Evolutionary conservation across 2,888 invertebrate genomes (phyloP).

Genomic region (Diarsia mendica): DNA sequence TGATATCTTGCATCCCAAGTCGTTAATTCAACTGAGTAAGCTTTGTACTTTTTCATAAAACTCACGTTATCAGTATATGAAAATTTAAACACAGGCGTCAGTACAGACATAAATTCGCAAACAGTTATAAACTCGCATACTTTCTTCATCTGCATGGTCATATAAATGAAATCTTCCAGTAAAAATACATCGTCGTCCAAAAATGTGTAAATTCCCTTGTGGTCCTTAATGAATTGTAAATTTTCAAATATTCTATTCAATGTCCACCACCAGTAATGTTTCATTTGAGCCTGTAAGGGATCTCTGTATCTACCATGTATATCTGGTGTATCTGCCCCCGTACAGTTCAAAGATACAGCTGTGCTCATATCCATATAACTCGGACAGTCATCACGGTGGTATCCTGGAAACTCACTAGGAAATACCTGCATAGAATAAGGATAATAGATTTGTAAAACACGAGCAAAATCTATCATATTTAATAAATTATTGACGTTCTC

Average conservation of each 20-base stretch:
- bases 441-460: constrained; percentile 79
- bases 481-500: constrained; percentile 71
- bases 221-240: constrained; percentile 62
- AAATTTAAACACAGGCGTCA: constrained; percentile 49
- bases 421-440: constrained; percentile 77
- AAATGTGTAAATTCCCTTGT: constrained; percentile 75
- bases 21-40: constrained; percentile 68
- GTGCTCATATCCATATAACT: constrained; percentile 61
- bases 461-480: constrained; percentile 75
- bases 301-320: constrained; percentile 73
- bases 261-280: constrained; percentile 84
- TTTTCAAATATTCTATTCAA: constrained; percentile 78
- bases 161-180: constrained; percentile 78
- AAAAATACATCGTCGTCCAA: constrained; percentile 74
- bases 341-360: constrained; percentile 71
- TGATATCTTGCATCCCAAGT: constrained; percentile 73
- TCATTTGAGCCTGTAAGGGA: constrained; percentile 70
- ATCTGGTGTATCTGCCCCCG: constrained; percentile 72
- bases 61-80: constrained; percentile 44
- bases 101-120: constrained; percentile 76
- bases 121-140: constrained; percentile 68
- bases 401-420: constrained; percentile 74
- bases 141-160: constrained; percentile 74
- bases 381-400: constrained; percentile 69
- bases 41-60: constrained; percentile 45